Evolutionary conservation across 1,140 invertebrate genomes (phyloP), one percentile per base, ranked within the genome.

Genomic region (Lordiphosa mommai): DNA sequence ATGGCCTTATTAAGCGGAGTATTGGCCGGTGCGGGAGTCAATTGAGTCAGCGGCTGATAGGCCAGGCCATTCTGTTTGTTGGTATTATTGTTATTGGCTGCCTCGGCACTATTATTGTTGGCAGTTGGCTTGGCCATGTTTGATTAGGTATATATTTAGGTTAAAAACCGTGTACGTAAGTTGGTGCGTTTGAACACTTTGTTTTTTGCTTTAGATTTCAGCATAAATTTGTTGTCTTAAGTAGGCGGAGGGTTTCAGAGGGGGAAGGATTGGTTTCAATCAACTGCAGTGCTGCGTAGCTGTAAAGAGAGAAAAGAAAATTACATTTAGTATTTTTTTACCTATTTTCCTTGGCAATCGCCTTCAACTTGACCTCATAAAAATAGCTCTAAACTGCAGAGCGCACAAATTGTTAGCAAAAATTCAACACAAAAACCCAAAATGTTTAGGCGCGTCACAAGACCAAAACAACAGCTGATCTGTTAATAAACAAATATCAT

Each of bases 281-380:
- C 23, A 37, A 37, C 38, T 47, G 30, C 43, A 44, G 32, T 23
- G 20, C 3, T 37, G 36, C 36, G 32, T 44, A 16, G 23, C 36
- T 65, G 37, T 16, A 13, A 9, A 29, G n/a, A n/a, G n/a, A 43
- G 6, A 49, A 1, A 44, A 30, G 13, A 4, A n/a, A 13, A 27
- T 40, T 32, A n/a, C n/a, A 56, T 53, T 64, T 46, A 32, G 51
- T 60, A 50, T 72, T n/a, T n/a, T n/a, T n/a, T n/a, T n/a, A n/a
- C n/a, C n/a, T n/a, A n/a, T n/a, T n/a, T n/a, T n/a, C n/a, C n/a
- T n/a, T 36, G 34, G 7, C 17, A 43, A 64, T 51, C 34, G 57
- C 67, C 85, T 80, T 87, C 77, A 76, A 87, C 77, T 87, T 76
- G 84, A 72, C 73, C 72, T 68, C 77, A 52, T 60, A 53, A 65